Evolutionary conservation across 2,888 invertebrate genomes (phyloP).

Genomic region (Celastrina argiolus): DNA sequence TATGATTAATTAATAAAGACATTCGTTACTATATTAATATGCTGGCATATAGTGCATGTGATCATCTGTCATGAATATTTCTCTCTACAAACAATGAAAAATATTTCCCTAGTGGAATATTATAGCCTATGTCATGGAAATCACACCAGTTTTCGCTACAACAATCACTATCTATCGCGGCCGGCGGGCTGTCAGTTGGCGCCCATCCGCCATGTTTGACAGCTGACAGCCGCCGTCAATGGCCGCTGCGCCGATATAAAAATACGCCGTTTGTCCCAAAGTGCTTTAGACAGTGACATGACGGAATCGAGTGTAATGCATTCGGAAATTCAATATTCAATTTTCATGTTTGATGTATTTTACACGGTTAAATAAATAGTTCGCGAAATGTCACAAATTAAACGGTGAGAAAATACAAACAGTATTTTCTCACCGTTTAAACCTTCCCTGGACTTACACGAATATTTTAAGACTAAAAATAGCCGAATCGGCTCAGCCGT

Average conservation of each 20-base stretch:
- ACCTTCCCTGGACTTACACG: too few species aligned
- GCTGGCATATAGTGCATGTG: too few species aligned
- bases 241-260: not conserved
- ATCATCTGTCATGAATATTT: too few species aligned
- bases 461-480: too few species aligned
- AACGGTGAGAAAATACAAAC: too few species aligned
- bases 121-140: not conserved
- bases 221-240: not conserved
- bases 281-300: conserved; percentile 4
- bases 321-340: not conserved
- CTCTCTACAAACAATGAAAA: too few species aligned
- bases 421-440: too few species aligned
- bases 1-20: not conserved
- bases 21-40: not conserved
- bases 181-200: not conserved
- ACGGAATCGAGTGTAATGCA: conserved; percentile 1
- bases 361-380: not conserved
- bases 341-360: not conserved
- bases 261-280: not conserved
- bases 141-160: conserved; percentile 2
- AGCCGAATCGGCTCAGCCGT: too few species aligned
- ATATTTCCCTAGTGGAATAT: not conserved
- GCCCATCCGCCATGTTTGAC: not conserved
- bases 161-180: not conserved
- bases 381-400: too few species aligned